Conservation (phyloP, 2,797 vertebrate genomes). For the Hippopotamyrus pictus region DNA sequence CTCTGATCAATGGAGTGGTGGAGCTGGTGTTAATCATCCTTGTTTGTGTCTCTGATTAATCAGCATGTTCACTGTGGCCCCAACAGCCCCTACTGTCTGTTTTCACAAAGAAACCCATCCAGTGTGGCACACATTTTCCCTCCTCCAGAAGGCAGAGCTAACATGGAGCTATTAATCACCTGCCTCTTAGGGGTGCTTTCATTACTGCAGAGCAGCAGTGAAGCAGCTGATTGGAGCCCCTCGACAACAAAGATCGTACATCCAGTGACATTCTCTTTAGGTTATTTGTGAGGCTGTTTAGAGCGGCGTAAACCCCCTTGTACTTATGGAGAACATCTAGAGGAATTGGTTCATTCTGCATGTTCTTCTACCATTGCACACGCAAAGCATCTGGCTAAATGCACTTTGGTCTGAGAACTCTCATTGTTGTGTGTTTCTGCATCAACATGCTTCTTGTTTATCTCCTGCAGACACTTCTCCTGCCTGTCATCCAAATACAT, state of each 20-base stretch:
- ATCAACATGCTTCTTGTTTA: constrained; percentile 20
- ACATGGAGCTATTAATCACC: neutral
- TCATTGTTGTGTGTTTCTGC: neutral
- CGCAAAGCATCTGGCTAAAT: neutral
- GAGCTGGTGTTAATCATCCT: neutral
- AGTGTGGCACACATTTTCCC: neutral
- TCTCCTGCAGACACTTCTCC: constrained; percentile 83
- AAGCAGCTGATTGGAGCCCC: neutral
- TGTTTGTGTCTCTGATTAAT: neutral
- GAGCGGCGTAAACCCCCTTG: neutral
- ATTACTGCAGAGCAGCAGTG: neutral
- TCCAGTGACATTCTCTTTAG: neutral
- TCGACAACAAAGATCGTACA: neutral
- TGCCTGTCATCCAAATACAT: constrained; percentile 96
- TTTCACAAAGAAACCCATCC: neutral
- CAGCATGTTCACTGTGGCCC: neutral
- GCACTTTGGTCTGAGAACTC: neutral
- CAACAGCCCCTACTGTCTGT: neutral
- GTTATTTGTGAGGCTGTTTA: neutral
- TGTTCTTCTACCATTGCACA: neutral
- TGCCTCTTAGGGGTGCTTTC: neutral
- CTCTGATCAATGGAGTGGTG: neutral
- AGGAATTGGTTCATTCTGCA: neutral
- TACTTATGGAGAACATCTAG: neutral
- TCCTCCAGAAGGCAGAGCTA: neutral